A percentile compares a stretch with the other conserved stretches of the same genome.
Evolutionary conservation across 2,797 vertebrate species (phyloP).

Genomic region (Falco novaeseelandiae): DNA sequence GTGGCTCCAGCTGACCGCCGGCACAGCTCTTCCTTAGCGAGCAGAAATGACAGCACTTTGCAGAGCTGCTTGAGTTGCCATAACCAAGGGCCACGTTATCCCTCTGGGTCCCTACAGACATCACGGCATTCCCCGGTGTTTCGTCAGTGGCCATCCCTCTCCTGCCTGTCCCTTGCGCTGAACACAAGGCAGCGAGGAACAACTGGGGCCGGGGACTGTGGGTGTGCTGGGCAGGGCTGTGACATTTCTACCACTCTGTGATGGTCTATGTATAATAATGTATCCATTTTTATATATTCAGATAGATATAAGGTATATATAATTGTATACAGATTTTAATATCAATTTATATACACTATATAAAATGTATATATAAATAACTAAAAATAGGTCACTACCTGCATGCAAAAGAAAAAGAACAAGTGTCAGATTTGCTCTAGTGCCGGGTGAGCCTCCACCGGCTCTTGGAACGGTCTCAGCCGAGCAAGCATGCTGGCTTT

Average conservation of each 20-base stretch:
- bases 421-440: neutral
- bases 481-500: neutral
- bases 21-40: neutral
- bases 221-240: neutral
- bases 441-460: neutral
- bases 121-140: neutral
- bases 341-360: too few species aligned
- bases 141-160: neutral
- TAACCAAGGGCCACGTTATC: neutral
- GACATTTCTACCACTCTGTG: neutral
- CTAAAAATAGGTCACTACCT: neutral
- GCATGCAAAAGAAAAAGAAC: neutral
- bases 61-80: neutral
- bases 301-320: too few species aligned
- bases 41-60: neutral
- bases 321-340: too few species aligned
- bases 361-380: neutral
- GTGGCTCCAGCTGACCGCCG: rapidly evolving
- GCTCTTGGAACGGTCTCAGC: neutral
- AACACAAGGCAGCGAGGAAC: neutral
- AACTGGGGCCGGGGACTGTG: too few species aligned
- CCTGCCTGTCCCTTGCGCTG: neutral
- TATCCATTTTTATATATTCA: rapidly evolving
- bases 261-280: neutral
- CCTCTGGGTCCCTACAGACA: neutral